Conservation (phyloP, 2,113 vertebrate genomes). For the Scortum barcoo region DNA sequence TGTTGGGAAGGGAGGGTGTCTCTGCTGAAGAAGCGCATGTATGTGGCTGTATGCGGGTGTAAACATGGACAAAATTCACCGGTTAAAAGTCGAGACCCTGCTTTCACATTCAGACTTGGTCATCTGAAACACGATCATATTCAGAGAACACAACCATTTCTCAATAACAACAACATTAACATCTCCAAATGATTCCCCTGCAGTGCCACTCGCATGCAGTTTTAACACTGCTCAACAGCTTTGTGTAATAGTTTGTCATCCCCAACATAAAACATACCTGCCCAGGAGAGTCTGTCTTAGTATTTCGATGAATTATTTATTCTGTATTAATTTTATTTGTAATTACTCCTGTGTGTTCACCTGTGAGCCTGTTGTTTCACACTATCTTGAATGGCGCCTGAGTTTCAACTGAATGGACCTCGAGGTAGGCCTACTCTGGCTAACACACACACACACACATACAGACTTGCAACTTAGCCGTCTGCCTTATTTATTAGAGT, state of each 20-base stretch:
- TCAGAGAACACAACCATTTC: background rate
- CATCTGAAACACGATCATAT: background rate
- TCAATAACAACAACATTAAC: background rate
- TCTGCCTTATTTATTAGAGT: constrained; percentile 65
- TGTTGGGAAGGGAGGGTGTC: constrained; percentile 25
- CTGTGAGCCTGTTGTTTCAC: constrained; percentile 2
- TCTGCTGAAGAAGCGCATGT: constrained; percentile 8
- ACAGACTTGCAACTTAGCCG: constrained; percentile 37
- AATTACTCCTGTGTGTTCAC: background rate
- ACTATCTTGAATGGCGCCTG: constrained; percentile 20
- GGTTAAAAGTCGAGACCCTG: background rate
- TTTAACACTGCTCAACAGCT: background rate
- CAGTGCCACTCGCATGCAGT: background rate
- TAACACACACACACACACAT: constrained; percentile 31
- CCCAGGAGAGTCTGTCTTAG: background rate
- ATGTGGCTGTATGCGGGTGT: background rate
- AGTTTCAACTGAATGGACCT: constrained; percentile 20
- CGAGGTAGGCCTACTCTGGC: constrained; percentile 21
- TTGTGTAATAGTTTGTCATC: background rate
- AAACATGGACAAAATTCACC: constrained; percentile 5
- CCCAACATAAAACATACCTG: background rate
- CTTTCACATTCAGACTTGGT: background rate
- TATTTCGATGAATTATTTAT: constrained; percentile 12
- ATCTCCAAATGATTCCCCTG: background rate
- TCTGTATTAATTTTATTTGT: constrained; percentile 7